These are phyloP conservation scores for Datnioides undecimradiatus DNA, from an alignment of 2,113 vertebrate species.

Conservation along the genomic window DNA sequence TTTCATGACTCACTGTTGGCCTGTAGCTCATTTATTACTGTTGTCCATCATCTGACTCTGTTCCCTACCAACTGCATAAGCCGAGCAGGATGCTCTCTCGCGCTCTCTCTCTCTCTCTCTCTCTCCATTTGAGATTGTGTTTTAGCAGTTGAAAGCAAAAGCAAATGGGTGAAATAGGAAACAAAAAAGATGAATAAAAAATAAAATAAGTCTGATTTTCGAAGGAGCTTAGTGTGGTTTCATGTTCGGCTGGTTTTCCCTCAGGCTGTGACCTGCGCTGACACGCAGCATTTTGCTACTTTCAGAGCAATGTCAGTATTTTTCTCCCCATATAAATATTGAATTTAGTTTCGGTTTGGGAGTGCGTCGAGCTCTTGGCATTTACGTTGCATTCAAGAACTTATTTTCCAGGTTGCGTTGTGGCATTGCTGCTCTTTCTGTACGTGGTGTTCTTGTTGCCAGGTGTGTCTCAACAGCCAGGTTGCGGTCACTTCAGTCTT, in stretches of 20 bases:
- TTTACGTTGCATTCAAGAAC: background rate
- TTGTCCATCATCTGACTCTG: slow-evolving; percentile 64
- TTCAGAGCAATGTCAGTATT: background rate
- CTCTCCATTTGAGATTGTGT: background rate
- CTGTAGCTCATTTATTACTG: slow-evolving; percentile 77
- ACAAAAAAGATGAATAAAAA: background rate
- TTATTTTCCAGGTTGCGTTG: background rate
- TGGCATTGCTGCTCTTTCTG: background rate
- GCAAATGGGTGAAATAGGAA: background rate
- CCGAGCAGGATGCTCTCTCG: slow-evolving; percentile 29
- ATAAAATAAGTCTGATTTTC: background rate
- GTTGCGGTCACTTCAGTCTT: slow-evolving; percentile 20
- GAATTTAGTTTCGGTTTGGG: background rate
- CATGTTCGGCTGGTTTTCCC: slow-evolving; percentile 7
- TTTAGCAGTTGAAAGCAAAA: background rate
- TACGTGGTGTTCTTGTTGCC: background rate
- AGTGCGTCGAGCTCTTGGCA: background rate
- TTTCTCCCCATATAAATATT: slow-evolving; percentile 3
- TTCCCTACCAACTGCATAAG: slow-evolving; percentile 28
- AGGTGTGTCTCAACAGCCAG: slow-evolving; percentile 15
- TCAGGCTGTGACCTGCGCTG: slow-evolving; percentile 27
- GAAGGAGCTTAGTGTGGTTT: background rate
- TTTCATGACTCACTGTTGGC: slow-evolving; percentile 75
- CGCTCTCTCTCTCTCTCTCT: slow-evolving; percentile 5
- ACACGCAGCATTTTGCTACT: slow-evolving; percentile 6